Percentiles rank a stretch among this genome's conserved stretches.
Evolutionary conservation across 2,888 invertebrate genomes (phyloP).

Genomic region (Trachelus stipa): DNA sequence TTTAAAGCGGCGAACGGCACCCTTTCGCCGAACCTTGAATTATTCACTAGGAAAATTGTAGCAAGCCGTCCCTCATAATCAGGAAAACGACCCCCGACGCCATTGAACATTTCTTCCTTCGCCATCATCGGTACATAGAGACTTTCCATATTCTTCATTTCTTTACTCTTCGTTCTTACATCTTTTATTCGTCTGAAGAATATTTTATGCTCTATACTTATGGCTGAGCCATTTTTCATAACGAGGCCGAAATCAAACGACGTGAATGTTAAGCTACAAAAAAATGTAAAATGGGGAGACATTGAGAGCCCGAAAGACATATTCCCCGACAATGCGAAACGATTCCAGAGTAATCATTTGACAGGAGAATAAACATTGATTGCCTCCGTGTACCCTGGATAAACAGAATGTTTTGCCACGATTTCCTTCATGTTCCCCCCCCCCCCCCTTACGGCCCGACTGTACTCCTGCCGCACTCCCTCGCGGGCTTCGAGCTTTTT

Average conservation of each 20-base stretch:
- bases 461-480: not conserved
- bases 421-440: conserved; percentile 33
- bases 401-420: conserved; percentile 2
- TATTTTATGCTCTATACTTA: not conserved
- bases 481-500: not conserved
- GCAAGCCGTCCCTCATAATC: conserved; percentile 43
- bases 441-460: not conserved
- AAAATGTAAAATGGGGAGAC: too few species aligned
- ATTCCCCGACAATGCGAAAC: too few species aligned
- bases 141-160: not conserved
- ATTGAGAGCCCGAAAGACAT: too few species aligned
- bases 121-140: not conserved
- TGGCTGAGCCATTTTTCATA: not conserved
- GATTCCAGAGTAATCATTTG: not conserved
- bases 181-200: not conserved
- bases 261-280: not conserved
- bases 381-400: not conserved
- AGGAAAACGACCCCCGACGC: conserved; percentile 22
- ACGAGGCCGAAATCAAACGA: not conserved
- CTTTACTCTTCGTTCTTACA: not conserved
- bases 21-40: conserved; percentile 54
- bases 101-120: not conserved
- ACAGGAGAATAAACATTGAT: not conserved
- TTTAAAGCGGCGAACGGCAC: conserved; percentile 54
- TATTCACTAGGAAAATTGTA: conserved; percentile 55